Evolutionary conservation across 2,797 vertebrate species (phyloP).

Genomic region (Lepidocolaptes lacrymiger): DNA sequence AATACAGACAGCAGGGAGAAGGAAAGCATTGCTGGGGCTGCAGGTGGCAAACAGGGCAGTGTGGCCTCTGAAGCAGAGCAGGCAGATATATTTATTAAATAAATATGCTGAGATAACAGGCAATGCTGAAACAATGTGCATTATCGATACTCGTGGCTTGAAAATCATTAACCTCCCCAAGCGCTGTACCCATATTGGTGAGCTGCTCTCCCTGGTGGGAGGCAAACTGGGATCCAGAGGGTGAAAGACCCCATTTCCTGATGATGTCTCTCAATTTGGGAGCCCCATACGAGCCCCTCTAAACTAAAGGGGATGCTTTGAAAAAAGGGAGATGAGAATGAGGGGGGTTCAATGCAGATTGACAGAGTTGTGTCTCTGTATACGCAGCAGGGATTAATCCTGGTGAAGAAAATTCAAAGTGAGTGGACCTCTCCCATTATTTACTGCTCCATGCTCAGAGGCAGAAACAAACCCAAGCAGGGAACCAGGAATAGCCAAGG

Average conservation of each 20-base stretch:
- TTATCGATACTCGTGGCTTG: neutral
- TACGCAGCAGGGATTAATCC: neutral
- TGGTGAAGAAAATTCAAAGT: neutral
- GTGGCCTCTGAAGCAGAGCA: neutral
- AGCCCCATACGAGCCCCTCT: neutral
- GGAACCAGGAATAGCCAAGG: neutral
- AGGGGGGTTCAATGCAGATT: neutral
- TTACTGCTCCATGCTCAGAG: neutral
- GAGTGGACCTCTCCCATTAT: neutral
- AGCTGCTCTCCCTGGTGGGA: neutral
- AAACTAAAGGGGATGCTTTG: neutral
- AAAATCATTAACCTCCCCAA: neutral
- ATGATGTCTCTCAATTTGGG: neutral
- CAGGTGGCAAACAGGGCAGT: neutral
- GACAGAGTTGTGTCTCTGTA: neutral
- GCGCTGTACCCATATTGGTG: accelerated
- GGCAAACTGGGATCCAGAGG: neutral
- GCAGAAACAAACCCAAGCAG: neutral
- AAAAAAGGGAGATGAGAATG: neutral
- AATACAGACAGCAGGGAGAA: neutral
- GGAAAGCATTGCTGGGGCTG: neutral
- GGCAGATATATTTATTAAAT: neutral
- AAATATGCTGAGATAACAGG: neutral
- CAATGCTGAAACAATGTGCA: neutral
- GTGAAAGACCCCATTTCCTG: neutral